Evolutionary conservation across 2,888 invertebrate species (phyloP).

Genomic region (Mesochorus sp.): DNA sequence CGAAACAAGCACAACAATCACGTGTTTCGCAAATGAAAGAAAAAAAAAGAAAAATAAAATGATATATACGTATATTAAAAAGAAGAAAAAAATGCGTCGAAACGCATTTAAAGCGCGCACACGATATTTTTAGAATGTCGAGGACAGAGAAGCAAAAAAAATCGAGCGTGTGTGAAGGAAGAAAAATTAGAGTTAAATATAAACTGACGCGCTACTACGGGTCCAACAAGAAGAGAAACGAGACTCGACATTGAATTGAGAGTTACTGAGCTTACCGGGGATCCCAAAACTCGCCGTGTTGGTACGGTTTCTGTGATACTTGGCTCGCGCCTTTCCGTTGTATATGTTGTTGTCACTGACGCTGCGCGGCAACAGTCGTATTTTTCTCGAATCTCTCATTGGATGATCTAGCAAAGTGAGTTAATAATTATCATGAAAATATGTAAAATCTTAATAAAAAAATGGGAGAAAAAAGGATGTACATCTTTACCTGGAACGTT

Average conservation of each 20-base stretch:
- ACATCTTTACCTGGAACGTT: slow-evolving; percentile 74
- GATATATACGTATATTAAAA: no score
- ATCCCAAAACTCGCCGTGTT: slow-evolving; percentile 74
- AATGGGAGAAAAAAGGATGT: neutral
- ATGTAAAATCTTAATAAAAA: neutral
- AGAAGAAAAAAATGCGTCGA: slow-evolving; percentile 18
- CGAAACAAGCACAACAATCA: neutral
- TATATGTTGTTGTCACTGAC: slow-evolving; percentile 81
- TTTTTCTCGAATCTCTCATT: slow-evolving; percentile 76
- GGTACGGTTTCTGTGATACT: slow-evolving; percentile 73
- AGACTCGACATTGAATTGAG: neutral
- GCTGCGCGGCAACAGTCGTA: slow-evolving; percentile 79
- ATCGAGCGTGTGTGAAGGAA: slow-evolving; percentile 18
- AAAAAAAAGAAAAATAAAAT: no score
- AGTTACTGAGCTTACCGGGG: slow-evolving; percentile 72
- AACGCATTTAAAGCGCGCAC: no score
- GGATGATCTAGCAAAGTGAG: slow-evolving; percentile 73
- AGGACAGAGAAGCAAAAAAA: neutral
- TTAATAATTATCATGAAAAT: slow-evolving; percentile 9
- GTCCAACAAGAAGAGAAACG: slow-evolving; percentile 1
- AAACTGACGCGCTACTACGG: slow-evolving; percentile 10
- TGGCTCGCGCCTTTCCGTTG: slow-evolving; percentile 75
- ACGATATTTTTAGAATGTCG: no score
- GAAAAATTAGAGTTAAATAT: slow-evolving; percentile 22
- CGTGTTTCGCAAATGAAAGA: slow-evolving; percentile 1